Base-by-base conservation (phyloP, 2,113 vertebrate genomes). In the Lophura nycthemera region DNA sequence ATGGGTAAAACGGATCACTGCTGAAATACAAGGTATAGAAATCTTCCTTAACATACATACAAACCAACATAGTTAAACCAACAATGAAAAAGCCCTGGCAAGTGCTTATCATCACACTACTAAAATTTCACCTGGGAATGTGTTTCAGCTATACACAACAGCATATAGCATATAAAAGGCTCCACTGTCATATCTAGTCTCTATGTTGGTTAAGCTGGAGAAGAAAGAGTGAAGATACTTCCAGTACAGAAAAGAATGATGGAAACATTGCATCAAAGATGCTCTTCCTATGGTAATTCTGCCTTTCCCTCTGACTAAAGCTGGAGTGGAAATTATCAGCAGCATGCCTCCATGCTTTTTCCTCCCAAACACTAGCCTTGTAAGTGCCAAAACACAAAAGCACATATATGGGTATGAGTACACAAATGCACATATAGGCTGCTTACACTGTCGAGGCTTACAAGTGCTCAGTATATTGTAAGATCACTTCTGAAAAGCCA, bases 371-470 rank as follows among this genome's bases (percentile, higher is more conserved):
- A 14, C 13, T 27, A 13, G 9, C 40, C 25, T 29, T 38, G 3
- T 32, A 64, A 25, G 45, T 1, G 21, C 45, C 29, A 65, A 0
- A 17, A 17, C 2, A 2, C 3, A 5, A 2, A 24, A n/a, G 6
- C 27, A 22, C 4, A 4, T 21, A 13, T 2, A 52, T 36, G 13
- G n/a, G 10, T n/a, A 29, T 3, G 2, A 0, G 2, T 4, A 38
- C n/a, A 16, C 13, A 10, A 0, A 7, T 13, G 29, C 64, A 38
- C 29, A 25, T 8, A 29, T 1, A 32, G 42, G 34, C 42, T 8
- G 14, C 36, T 48, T 30, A 29, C 22, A 32, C 7, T 32, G 30
- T 0, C n/a, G 34, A 63, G 15, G 6, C 30, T 30, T 78, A 30
- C 48, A 70, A 27, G 7, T 27, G 43, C 43, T 60, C 52, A 34